These are phyloP conservation scores for Odontophorus gujanensis DNA, from an alignment of 2,113 vertebrate species.

Conservation along the genomic window DNA sequence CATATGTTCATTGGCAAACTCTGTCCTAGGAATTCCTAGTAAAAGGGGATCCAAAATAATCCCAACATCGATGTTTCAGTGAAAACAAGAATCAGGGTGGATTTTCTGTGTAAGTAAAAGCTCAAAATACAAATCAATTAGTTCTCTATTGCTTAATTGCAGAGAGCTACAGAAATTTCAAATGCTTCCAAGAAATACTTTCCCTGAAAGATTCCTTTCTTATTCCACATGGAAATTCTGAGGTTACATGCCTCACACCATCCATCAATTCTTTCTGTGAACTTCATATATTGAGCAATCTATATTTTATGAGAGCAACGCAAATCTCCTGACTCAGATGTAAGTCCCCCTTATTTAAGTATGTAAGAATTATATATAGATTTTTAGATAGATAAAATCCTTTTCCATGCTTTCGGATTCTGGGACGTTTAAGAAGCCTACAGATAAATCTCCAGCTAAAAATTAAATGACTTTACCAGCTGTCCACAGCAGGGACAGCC, in stretches of 20 bases:
- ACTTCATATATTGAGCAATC: neutral
- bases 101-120: neutral
- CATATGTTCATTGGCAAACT: neutral
- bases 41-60: neutral
- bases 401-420: neutral
- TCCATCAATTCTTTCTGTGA: neutral
- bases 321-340: neutral
- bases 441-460: constrained; percentile 9
- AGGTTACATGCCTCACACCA: neutral
- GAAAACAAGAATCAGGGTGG: neutral
- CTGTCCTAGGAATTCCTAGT: neutral
- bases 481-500: constrained; percentile 11
- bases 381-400: neutral
- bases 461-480: constrained; percentile 3
- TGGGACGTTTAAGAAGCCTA: neutral
- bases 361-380: neutral
- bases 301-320: neutral
- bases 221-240: neutral
- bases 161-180: neutral
- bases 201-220: neutral
- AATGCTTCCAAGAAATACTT: neutral
- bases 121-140: neutral
- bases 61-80: neutral
- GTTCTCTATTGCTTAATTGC: neutral
- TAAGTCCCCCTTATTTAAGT: neutral